Evolutionary conservation across 2,888 invertebrate species (phyloP).

Genomic region (Agriopis leucophaearia): DNA sequence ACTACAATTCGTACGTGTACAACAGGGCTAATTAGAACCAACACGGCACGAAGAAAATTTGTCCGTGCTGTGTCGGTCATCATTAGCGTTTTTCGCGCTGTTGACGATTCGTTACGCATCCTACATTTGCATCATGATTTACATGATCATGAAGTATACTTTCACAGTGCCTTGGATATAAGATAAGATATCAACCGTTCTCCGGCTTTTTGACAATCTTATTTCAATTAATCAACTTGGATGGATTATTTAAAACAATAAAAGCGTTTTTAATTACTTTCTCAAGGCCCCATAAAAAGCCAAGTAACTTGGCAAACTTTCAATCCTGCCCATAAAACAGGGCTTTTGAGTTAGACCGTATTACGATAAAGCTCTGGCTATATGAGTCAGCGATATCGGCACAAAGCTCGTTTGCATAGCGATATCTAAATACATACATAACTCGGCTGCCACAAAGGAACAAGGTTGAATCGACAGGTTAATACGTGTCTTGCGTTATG

Average conservation of each 20-base stretch:
- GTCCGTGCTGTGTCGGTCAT: too few relatives aligned
- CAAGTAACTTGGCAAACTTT: conserved; percentile 14
- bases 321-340: conserved; percentile 15
- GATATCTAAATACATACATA: conserved; percentile 60
- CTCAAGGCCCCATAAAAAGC: conserved; percentile 9
- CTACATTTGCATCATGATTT: too few relatives aligned
- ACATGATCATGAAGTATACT: too few relatives aligned
- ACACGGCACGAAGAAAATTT: too few relatives aligned
- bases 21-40: too few relatives aligned
- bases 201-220: too few relatives aligned
- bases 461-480: conserved; percentile 79
- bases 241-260: conserved; percentile 9
- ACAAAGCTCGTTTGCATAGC: conserved; percentile 72
- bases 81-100: too few relatives aligned
- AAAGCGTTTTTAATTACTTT: conserved; percentile 16
- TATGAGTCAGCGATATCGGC: conserved; percentile 68
- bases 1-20: too few relatives aligned
- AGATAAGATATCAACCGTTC: neutral
- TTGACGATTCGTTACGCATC: too few relatives aligned
- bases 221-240: conserved; percentile 4
- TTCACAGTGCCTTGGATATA: neutral
- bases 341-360: conserved; percentile 26
- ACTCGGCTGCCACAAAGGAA: conserved; percentile 70
- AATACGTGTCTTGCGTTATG: conserved; percentile 66
- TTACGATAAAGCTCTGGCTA: conserved; percentile 37